Evolutionary conservation across 1,140 invertebrate species (phyloP), one percentile per base, ranked within the genome.

Genomic region (Achatina immaculata): DNA sequence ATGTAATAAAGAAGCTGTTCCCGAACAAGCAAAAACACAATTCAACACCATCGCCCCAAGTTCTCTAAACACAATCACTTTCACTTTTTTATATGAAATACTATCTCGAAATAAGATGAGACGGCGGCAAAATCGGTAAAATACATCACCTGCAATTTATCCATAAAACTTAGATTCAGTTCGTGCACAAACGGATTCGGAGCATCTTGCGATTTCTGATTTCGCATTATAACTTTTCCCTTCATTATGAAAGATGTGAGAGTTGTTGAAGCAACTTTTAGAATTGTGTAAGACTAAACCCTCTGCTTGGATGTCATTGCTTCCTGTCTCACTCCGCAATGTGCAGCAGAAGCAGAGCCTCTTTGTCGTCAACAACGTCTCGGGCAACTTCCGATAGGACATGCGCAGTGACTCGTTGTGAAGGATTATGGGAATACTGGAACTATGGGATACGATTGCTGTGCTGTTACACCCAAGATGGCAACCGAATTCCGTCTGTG

Each of bases 401-500:
- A 83, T 84, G 83, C 85, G 85, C 81, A 83, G 16, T 78, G 9
- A 19, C 9, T 19, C 73, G 75, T 84, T 62, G 80, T 78, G 72
- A 36, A n/a, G 83, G 81, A 81, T 84, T 85, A 78, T 82, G 83
- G 81, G 81, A 78, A 77, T 55, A 51, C 48, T 36, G 77, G 79
- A 71, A 84, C 82, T 84, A 40, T 87, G 87, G 87, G 87, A 85
- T 85, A 87, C 81, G 80, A 74, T 81, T 81, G 83, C 83, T 85
- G 83, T 84, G 84, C 86, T 86, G 86, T 84, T 86, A 88, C 88
- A 87, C 87, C 87, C 87, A 89, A 89, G 87, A 89, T 89, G 88
- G 88, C 86, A 88, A 88, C 88, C 84, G 82, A 81, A 82, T 80
- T 80, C 45, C 40, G 36, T 48, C 68, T 66, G n/a, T 78, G 31